Base-by-base conservation (phyloP, 2,888 invertebrate species). In the Abscondita cerata region DNA sequence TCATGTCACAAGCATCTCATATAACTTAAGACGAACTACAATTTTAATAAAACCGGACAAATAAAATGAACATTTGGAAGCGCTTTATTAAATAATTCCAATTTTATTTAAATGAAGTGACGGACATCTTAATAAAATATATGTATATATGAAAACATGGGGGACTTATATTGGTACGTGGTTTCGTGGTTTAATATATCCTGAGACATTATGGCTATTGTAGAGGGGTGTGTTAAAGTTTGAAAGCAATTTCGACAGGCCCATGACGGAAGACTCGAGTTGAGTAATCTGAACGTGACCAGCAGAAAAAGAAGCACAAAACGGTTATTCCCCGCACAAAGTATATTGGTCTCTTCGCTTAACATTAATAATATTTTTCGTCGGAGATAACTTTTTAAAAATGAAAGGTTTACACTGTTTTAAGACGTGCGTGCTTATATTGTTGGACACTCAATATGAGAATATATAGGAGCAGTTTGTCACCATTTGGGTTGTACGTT, bases 391-490 rank as follows among this genome's bases (percentile, higher is more conserved):
- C 18, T 19, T 44, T 44, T n/a, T 44, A 11, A 44, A 44, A 44
- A 19, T 16, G 16, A 44, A 18, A 44, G 44, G 44, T 44, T 44
- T 16, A 44, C n/a, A 18, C 44, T 18, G 19, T 18, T 19, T 44
- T 11, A 44, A 44, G 18, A 44, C 18, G 44, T 44, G 44, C 18
- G 44, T 44, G 44, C 18, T 53, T 47, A 61, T 46, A 57, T 53
- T 47, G 38, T 65, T 59, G 58, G 59, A 59, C 62, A 59, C 70
- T 65, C 72, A 70, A 76, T 77, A 76, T 75, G 73, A 76, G 73
- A 73, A 77, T 70, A 66, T 75, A 78, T 73, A 70, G 72, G 65
- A 70, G 74, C 73, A 73, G 74, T 78, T 76, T 76, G 74, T 78
- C 77, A 76, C 76, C 75, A 78, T 78, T 78, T 77, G 73, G 70